Percentiles rank a stretch among this genome's conserved stretches.
phyloP scores from a whole-genome alignment of 2,113 vertebrate genomes.

The Chaetodon auriga region DNA sequence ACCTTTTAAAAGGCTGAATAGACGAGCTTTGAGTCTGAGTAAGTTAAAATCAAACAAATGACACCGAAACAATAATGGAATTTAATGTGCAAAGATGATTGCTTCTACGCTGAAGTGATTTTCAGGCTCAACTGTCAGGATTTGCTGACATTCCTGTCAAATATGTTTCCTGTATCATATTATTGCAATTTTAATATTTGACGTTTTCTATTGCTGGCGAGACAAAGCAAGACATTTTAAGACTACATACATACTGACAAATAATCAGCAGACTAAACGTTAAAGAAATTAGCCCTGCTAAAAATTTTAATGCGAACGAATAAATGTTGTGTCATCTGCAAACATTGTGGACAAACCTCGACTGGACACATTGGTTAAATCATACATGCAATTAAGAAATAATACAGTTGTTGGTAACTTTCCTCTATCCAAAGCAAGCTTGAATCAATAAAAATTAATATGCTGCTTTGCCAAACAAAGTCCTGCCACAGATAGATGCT shows the following conservation, averaged over 20 bases:
- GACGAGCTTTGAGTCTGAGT: neutral
- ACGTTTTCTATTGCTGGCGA: neutral
- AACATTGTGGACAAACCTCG: neutral
- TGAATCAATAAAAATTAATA: neutral
- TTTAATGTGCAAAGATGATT: neutral
- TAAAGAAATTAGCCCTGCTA: neutral
- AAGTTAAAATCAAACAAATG: neutral
- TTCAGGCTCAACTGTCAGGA: neutral
- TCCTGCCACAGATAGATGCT: conserved; percentile 7
- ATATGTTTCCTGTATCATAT: neutral
- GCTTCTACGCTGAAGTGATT: neutral
- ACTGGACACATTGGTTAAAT: neutral
- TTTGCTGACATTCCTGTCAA: neutral
- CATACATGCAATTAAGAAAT: neutral
- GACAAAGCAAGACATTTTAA: neutral
- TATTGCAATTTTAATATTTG: neutral
- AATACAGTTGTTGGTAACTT: neutral
- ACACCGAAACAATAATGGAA: neutral
- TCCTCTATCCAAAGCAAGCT: neutral
- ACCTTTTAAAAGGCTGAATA: neutral
- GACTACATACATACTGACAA: neutral
- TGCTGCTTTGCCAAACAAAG: conserved; percentile 5
- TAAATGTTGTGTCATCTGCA: neutral
- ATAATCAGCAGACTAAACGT: neutral
- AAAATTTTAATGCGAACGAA: neutral